Base-by-base conservation (phyloP, 2,797 vertebrate genomes). In the Dicrostonyx torquatus region DNA sequence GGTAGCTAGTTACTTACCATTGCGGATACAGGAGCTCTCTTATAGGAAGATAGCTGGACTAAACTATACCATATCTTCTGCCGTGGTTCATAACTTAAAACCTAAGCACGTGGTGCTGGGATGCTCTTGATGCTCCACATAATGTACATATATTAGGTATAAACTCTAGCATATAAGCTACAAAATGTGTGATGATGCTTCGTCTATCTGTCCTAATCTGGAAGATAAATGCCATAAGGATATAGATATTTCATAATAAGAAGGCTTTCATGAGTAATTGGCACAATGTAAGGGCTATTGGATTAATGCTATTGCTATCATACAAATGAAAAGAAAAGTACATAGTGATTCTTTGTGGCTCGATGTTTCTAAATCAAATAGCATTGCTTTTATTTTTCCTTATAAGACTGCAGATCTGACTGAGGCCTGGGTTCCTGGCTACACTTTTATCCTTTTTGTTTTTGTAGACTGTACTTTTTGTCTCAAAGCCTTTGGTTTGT, bases 401-500 rank as follows among this genome's bases (percentile, higher is more conserved):
- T 93, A 75, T 48, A 37, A 62, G 43, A 89, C 8, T 70, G 2
- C 31, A n/a, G 73, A 89, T 37, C 55, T 53, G 62, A 66, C 34
- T 22, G 45, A 89, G 53, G 24, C 45, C 15, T 80, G n/a, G 53
- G 17, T 43, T 15, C 70, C 43, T 87, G 83, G 45, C 11, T 91
- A 29, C 4, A 79, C 31, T 87, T 77, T 66, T 43, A 45, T 90
- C 11, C 37, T 53, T 93, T 90, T 79, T 93, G 48, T 37, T 68
- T 8, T 55, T 18, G 34, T 2, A 60, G 18, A 90, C 37, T 17
- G 45, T 45, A 43, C 64, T 29, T 88, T 95, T 89, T 95, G 90
- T 92, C 45, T 85, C 55, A 29, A 90, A 93, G 48, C 34, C 22
- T 90, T 91, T 75, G 12, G 12, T 90, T 93, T 73, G 89, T 93